Evolutionary conservation across 2,797 vertebrate species (phyloP).

Genomic region (Enteromius afrohamiltoni): DNA sequence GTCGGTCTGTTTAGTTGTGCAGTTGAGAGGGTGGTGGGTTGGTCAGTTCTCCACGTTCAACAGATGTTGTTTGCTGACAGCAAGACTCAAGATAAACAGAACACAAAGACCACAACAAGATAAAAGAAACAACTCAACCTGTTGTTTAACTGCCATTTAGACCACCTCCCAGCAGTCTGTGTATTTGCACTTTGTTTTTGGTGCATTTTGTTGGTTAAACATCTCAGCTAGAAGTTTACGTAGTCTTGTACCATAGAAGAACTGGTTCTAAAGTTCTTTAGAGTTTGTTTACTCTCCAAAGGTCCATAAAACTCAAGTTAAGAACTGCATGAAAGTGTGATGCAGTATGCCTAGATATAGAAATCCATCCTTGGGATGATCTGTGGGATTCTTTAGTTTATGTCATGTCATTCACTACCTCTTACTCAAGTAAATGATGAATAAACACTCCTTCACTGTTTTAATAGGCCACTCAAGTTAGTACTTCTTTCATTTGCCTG

Average conservation of each 20-base stretch:
- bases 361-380: too few species aligned
- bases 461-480: slow-evolving; percentile 11
- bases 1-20: slow-evolving; percentile 39
- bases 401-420: not conserved
- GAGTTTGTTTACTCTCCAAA: not conserved
- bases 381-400: not conserved
- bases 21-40: slow-evolving; percentile 26
- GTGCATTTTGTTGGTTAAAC: not conserved
- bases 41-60: slow-evolving; percentile 54
- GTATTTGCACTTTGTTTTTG: not conserved
- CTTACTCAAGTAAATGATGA: not conserved
- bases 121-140: slow-evolving; percentile 69
- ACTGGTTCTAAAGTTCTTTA: not conserved
- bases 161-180: not conserved
- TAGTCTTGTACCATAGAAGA: not conserved
- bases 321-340: too few species aligned
- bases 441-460: not conserved
- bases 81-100: slow-evolving; percentile 63
- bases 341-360: not conserved
- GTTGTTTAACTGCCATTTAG: slow-evolving; percentile 49
- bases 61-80: slow-evolving; percentile 70
- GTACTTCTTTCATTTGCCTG: not conserved
- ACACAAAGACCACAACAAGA: slow-evolving; percentile 68
- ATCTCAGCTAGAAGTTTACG: not conserved
- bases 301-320: not conserved